These are phyloP conservation scores for Ornithoptera priamus DNA, from an alignment of 2,888 invertebrate species.

Conservation along the genomic window DNA sequence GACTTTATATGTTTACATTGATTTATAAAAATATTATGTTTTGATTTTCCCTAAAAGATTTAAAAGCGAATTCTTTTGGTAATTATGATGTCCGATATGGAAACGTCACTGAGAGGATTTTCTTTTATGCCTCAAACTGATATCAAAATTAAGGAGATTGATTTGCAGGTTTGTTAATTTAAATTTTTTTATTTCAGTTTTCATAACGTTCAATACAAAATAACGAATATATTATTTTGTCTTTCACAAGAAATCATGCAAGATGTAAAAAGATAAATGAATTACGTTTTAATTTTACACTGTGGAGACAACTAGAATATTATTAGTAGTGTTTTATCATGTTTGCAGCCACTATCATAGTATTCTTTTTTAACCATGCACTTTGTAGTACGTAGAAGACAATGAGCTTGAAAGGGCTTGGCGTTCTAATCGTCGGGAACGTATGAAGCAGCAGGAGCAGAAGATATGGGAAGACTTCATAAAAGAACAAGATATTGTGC, in stretches of 20 bases:
- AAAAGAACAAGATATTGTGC: conserved; percentile 61
- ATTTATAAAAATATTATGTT: conserved; percentile 24
- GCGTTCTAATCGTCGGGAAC: conserved; percentile 58
- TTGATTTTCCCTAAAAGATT: conserved; percentile 14
- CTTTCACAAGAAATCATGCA: no score
- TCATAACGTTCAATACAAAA: not conserved
- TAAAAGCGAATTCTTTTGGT: conserved; percentile 6
- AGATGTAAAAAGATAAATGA: no score
- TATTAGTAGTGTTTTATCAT: no score
- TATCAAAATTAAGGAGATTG: conserved; percentile 39
- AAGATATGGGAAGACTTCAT: conserved; percentile 71
- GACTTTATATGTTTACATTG: conserved; percentile 18
- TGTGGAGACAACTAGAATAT: no score
- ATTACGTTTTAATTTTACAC: no score
- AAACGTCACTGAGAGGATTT: conserved; percentile 60
- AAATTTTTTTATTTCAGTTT: not conserved
- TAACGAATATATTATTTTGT: not conserved
- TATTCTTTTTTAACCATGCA: not conserved
- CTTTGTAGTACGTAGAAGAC: conserved; percentile 60
- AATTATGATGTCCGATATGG: conserved; percentile 40
- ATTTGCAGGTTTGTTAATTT: conserved; percentile 53
- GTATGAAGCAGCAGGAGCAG: conserved; percentile 62
- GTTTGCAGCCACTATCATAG: no score
- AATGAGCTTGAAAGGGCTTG: conserved; percentile 62
- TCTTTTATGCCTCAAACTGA: conserved; percentile 60